Evolutionary conservation across 1,140 invertebrate species (phyloP), one percentile per base, ranked within the genome.

Genomic region (Drosophila leontia): DNA sequence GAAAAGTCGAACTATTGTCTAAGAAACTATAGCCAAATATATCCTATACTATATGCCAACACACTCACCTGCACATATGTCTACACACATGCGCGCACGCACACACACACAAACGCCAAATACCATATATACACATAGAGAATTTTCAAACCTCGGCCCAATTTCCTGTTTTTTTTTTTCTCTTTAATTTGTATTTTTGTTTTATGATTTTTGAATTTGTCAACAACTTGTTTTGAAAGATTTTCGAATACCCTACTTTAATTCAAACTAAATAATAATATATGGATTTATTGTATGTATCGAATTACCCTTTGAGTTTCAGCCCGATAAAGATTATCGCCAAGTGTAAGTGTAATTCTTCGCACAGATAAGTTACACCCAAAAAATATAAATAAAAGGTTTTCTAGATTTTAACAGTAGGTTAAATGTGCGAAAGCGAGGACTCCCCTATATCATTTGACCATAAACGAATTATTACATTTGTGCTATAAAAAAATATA

Each of bases 61-160:
- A 75, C 37, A 64, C 56, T 65, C 74, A 74, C 64, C 55, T 45
- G 48, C 75, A 78, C 62, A 76, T 71, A 61, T 71, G 69, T 71
- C 48, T 53, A 79, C 60, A 81, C 65, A 65, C 67, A 75, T 51
- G 61, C 61, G 65, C 61, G 51, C 50, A 68, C 55, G 59, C 39
- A 75, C 34, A 63, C 41, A 57, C n/a, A 63, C 45, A 41, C 35
- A 57, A 44, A 67, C 39, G 55, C 32, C 51, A 23, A 23, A 39
- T 39, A 32, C 9, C 56, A 75, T 48, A 61, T 12, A 68, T 26
- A 56, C 53, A 74, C 53, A 62, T 45, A 84, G 51, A 78, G 65
- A 81, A 80, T 84, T 84, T 87, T 91, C 82, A 91, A 91, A 62
- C 85, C 75, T 91, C 82, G 91, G 91, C 91, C 91, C 91, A 90